Evolutionary conservation across 2,113 vertebrate genomes (phyloP).

Genomic region (Ahaetulla prasina): DNA sequence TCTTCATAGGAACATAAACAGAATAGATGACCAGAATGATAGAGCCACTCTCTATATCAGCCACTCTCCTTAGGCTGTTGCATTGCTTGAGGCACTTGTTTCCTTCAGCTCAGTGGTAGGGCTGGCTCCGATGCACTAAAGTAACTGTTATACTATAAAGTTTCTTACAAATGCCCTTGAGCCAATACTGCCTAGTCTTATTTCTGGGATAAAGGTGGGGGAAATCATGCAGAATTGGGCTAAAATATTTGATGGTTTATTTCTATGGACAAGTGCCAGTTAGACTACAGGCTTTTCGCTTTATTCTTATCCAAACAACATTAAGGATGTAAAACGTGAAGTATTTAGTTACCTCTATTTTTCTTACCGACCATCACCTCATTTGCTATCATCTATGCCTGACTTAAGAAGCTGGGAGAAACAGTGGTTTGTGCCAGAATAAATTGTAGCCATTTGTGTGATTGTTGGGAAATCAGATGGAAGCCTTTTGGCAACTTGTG

Average conservation of each 20-base stretch:
- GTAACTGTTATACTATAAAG: not conserved
- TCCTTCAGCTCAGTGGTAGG: not conserved
- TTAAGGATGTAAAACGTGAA: conserved; percentile 37
- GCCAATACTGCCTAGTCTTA: not conserved
- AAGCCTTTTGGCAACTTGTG: conserved; percentile 31
- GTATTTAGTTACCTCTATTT: conserved; percentile 43
- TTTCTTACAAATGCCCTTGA: not conserved
- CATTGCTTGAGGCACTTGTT: not conserved
- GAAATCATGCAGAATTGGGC: not conserved
- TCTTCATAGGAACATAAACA: not conserved
- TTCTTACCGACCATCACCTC: conserved; percentile 32
- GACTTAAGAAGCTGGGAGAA: conserved; percentile 47
- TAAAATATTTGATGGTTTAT: conserved; percentile 6
- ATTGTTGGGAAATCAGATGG: conserved; percentile 38
- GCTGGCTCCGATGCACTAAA: not conserved
- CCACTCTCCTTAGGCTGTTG: not conserved
- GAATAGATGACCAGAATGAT: not conserved
- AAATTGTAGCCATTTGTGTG: conserved; percentile 35
- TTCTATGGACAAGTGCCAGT: conserved; percentile 10
- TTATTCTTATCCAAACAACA: conserved; percentile 45
- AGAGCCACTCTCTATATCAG: not conserved
- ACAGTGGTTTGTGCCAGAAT: conserved; percentile 26
- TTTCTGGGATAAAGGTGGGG: not conserved
- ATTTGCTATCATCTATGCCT: conserved; percentile 50
- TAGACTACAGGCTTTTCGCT: conserved; percentile 3